phyloP scores from a whole-genome alignment of 1,140 invertebrate species.

The Protaetia brevitarsis region DNA sequence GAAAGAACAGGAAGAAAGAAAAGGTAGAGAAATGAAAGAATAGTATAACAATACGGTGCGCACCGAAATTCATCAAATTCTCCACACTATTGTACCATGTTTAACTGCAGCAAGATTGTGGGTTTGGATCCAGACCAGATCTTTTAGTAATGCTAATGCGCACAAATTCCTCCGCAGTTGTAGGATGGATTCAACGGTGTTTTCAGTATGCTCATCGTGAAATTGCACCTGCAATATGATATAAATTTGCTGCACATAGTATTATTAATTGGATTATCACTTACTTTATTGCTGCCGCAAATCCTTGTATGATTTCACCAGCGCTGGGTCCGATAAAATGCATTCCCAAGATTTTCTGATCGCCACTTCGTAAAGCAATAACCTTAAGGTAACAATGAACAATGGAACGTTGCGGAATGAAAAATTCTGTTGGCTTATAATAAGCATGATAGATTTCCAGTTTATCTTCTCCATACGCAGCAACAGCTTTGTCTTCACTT shows the following conservation, averaged over 20 bases:
- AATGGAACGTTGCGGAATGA: constrained; percentile 78
- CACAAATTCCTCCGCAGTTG: constrained; percentile 87
- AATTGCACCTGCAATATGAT: constrained; percentile 63
- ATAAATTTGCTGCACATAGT: not conserved
- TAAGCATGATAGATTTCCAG: constrained; percentile 89
- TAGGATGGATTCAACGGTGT: constrained; percentile 95
- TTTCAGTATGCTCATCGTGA: constrained; percentile 88
- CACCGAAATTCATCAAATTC: not conserved
- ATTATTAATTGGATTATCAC: constrained; percentile 36
- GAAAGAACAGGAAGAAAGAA: too few species aligned
- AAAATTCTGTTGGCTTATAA: constrained; percentile 95
- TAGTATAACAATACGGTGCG: not conserved
- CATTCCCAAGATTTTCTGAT: constrained; percentile 86
- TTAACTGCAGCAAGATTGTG: constrained; percentile 83
- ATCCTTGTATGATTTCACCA: constrained; percentile 97
- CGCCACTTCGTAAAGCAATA: constrained; percentile 59
- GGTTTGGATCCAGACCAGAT: constrained; percentile 78
- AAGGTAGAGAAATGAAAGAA: not conserved
- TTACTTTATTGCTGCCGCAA: constrained; percentile 79
- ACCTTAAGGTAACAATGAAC: constrained; percentile 79
- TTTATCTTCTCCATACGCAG: constrained; percentile 62
- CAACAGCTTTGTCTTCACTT: constrained; percentile 84
- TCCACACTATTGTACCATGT: not conserved
- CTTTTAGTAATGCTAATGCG: constrained; percentile 76
- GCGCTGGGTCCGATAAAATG: constrained; percentile 95